Evolutionary conservation across 2,113 vertebrate species (phyloP).

Genomic region (Prolemur simus): DNA sequence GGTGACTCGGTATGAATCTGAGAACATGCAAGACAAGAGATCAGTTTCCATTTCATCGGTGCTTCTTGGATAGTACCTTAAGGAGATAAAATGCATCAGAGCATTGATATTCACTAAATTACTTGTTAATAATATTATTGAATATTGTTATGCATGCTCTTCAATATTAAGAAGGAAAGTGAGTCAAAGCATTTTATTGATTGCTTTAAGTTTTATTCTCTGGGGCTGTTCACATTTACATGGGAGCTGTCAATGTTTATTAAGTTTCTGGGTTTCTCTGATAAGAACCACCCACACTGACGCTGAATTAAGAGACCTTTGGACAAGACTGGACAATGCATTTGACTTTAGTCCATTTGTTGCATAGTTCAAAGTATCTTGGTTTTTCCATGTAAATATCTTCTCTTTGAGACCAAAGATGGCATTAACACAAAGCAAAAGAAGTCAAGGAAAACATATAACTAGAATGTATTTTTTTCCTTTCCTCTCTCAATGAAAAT

Average conservation of each 20-base stretch:
- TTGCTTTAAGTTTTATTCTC: neutral
- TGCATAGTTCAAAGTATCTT: neutral
- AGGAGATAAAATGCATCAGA: neutral
- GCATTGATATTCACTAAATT: neutral
- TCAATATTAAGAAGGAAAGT: neutral
- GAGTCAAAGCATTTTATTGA: neutral
- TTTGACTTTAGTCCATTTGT: neutral
- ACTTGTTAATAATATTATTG: neutral
- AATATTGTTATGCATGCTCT: neutral
- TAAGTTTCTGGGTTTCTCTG: neutral
- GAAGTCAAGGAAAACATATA: neutral
- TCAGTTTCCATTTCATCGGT: constrained; percentile 70
- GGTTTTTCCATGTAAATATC: neutral
- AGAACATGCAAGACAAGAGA: constrained; percentile 9
- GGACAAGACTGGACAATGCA: neutral
- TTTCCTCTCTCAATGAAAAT: neutral
- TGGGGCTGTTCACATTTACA: constrained; percentile 58
- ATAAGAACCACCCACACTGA: neutral
- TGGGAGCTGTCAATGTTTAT: constrained; percentile 56
- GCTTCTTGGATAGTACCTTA: constrained; percentile 36
- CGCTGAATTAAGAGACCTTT: neutral
- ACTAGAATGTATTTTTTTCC: neutral
- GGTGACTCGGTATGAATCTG: neutral
- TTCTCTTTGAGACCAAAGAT: neutral
- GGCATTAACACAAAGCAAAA: neutral